Conservation (phyloP, 2,888 invertebrate genomes). For the Smittia sp. region DNA sequence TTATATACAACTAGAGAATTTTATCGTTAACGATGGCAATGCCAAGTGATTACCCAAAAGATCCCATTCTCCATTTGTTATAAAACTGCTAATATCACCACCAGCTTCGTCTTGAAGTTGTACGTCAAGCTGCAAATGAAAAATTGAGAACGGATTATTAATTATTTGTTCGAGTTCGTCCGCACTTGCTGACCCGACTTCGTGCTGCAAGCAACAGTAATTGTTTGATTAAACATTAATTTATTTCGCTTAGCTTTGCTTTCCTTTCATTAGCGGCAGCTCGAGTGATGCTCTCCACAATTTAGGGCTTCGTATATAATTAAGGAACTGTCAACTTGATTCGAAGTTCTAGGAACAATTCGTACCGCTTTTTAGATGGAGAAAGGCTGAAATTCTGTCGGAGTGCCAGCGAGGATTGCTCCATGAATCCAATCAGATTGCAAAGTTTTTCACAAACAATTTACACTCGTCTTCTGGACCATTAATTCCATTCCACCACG, state of each 20-base stretch:
- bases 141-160: constrained; percentile 1
- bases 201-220: neutral
- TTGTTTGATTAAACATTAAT: constrained; percentile 28
- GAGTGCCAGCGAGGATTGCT: too few species aligned
- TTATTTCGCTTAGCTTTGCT: too few species aligned
- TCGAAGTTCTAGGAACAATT: too few species aligned
- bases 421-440: constrained; percentile 5
- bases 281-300: too few species aligned
- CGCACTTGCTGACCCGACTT: neutral
- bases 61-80: constrained; percentile 99
- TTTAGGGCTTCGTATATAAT: too few species aligned
- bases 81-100: constrained; percentile 96
- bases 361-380: too few species aligned
- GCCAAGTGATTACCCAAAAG: constrained; percentile 71
- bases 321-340: too few species aligned
- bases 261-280: too few species aligned
- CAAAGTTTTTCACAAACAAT: constrained; percentile 30
- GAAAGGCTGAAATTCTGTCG: too few species aligned
- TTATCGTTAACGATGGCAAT: constrained; percentile 4
- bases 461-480: constrained; percentile 37
- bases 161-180: too few species aligned
- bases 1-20: constrained; percentile 35
- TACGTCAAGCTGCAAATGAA: constrained; percentile 75
- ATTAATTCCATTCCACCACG: constrained; percentile 24
- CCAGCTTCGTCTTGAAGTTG: constrained; percentile 88